phyloP scores from a whole-genome alignment of 2,113 vertebrate genomes.

The Thalassoma bifasciatum region DNA sequence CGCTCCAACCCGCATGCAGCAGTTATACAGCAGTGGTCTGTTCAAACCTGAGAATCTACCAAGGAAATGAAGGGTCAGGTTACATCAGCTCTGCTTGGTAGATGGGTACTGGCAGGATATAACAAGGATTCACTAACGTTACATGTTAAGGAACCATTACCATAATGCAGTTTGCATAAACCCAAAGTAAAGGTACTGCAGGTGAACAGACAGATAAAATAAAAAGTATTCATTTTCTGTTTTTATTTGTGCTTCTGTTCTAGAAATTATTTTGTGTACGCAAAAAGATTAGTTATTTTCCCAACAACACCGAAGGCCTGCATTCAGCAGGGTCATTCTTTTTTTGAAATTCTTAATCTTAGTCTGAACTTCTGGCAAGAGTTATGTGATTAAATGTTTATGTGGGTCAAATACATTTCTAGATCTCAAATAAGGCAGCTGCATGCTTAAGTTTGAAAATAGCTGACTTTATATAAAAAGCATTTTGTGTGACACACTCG shows the following conservation, averaged over 20 bases:
- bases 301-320: too few relatives aligned
- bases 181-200: not conserved
- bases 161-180: too few relatives aligned
- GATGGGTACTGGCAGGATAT: too few relatives aligned
- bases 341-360: too few relatives aligned
- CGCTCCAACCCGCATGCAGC: too few relatives aligned
- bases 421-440: not conserved
- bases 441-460: not conserved
- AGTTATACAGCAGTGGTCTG: too few relatives aligned
- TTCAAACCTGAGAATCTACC: too few relatives aligned
- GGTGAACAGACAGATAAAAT: not conserved
- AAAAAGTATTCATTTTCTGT: not conserved
- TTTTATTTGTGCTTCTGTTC: not conserved
- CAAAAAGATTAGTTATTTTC: not conserved
- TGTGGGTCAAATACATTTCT: not conserved
- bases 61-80: too few relatives aligned
- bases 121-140: too few relatives aligned
- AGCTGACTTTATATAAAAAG: constrained; percentile 3
- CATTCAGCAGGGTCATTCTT: not conserved
- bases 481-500: constrained; percentile 39
- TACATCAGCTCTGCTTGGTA: too few relatives aligned
- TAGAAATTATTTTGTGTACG: not conserved
- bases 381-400: not conserved
- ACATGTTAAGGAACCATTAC: too few relatives aligned
- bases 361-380: not conserved